phyloP scores from a whole-genome alignment of 2,113 vertebrate species.

The Suricata suricatta region DNA sequence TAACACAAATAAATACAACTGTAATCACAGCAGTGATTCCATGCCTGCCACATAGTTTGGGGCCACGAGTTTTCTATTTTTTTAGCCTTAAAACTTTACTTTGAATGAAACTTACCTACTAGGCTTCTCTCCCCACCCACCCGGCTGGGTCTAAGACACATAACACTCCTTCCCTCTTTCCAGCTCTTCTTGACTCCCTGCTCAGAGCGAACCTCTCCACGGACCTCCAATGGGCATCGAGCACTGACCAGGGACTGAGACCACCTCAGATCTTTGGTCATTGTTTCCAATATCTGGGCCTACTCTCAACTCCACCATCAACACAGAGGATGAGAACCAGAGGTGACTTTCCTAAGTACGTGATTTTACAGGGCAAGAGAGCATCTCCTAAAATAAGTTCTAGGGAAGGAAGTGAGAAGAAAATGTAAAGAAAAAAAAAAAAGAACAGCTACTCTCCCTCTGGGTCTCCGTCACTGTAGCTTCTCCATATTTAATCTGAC shows the following conservation, averaged over 20 bases:
- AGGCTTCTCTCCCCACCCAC: not conserved
- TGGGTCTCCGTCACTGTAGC: not conserved
- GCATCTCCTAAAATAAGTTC: not conserved
- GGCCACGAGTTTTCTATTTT: not conserved
- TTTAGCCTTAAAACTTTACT: not conserved
- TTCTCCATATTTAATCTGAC: not conserved
- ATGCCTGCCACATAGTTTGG: not conserved
- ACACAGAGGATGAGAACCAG: not conserved
- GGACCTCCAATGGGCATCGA: too few species aligned
- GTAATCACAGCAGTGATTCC: not conserved
- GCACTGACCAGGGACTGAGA: not conserved
- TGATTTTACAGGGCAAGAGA: not conserved
- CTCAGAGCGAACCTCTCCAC: not conserved
- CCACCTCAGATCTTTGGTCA: too few species aligned
- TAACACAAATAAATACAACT: not conserved
- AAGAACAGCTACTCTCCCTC: not conserved
- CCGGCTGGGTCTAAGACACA: not conserved
- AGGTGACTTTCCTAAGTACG: not conserved
- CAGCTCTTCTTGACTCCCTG: not conserved
- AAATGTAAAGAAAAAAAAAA: not conserved
- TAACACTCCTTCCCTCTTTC: fast-evolving
- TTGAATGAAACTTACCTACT: not conserved
- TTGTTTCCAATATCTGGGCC: not conserved
- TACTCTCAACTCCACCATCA: not conserved
- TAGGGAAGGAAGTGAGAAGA: not conserved